phyloP scores from a whole-genome alignment of 2,888 invertebrate genomes.

The Lymantria dispar region DNA sequence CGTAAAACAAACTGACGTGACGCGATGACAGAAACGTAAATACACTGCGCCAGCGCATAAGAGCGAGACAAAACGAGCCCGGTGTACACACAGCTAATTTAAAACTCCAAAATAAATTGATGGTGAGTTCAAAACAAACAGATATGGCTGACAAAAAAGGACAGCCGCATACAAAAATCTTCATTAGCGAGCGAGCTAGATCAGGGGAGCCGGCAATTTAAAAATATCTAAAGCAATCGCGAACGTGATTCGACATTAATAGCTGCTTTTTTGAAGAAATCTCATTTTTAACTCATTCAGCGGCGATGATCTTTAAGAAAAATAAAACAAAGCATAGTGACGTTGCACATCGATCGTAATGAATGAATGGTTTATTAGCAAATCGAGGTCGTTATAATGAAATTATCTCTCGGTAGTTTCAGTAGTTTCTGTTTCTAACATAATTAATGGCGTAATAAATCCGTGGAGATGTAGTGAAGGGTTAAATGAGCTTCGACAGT shows the following conservation, averaged over 20 bases:
- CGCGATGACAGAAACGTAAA: slow-evolving; percentile 54
- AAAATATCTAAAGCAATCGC: slow-evolving; percentile 57
- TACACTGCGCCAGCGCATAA: slow-evolving; percentile 24
- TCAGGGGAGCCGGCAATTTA: slow-evolving; percentile 62
- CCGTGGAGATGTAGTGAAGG: slow-evolving; percentile 56
- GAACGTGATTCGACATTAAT: slow-evolving; percentile 70
- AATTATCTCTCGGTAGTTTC: slow-evolving; percentile 34
- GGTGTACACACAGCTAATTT: slow-evolving; percentile 72
- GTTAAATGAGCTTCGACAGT: slow-evolving; percentile 42
- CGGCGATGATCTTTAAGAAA: slow-evolving; percentile 62
- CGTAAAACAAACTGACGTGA: slow-evolving; percentile 77
- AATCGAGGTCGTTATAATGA: slow-evolving; percentile 66
- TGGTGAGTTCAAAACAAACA: slow-evolving; percentile 80
- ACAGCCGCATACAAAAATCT: slow-evolving; percentile 71
- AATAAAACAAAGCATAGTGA: slow-evolving; percentile 68
- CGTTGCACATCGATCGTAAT: slow-evolving; percentile 49
- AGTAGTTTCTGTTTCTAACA: slow-evolving; percentile 30
- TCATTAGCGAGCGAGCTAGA: slow-evolving; percentile 68
- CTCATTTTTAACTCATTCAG: slow-evolving; percentile 66
- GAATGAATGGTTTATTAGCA: slow-evolving; percentile 64
- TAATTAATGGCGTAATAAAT: slow-evolving; percentile 63
- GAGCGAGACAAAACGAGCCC: slow-evolving; percentile 51
- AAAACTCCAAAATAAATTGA: slow-evolving; percentile 79
- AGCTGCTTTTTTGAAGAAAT: slow-evolving; percentile 37
- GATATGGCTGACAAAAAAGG: slow-evolving; percentile 79